Base-by-base conservation (phyloP, 2,113 vertebrate genomes). In the Nesogale talazaci region DNA sequence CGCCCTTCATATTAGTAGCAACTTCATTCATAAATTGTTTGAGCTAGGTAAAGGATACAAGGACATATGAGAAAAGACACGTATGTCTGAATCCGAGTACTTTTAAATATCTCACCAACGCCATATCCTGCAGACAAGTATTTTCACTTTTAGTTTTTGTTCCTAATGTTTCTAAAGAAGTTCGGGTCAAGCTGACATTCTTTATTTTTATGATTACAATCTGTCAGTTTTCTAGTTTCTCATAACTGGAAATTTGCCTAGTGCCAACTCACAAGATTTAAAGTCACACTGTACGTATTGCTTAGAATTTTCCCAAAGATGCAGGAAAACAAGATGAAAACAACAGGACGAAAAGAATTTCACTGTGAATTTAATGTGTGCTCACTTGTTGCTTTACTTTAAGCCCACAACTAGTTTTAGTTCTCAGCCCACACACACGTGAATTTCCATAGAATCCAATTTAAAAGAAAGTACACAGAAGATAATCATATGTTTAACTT, bases 371-470 rank as follows among this genome's bases (percentile, higher is more conserved):
- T 88, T 87, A 94, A 72, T 80, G 61, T 89, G 46, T 77, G 52
- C 19, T 69, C 17, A 70, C 34, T 34, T 91, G 14, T 61, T 83
- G 42, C 23, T 86, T 94, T 94, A 75, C 78, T 36, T 78, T 86
- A 91, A 81, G 14, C 5, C 34, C 20, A 77, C 1, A 80, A 29
- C 40, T 83, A 42, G 40, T 80, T 92, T 93, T 92, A 70, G 56
- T 65, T 5, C 4, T 56, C 15, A 86, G 38, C 40, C 76, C 31
- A 82, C 29, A 38, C 27, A 74, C 83, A 80, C 23, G 19, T 92
- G 65, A 83, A 94, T 91, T 91, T 31, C 78, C 52, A 72, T 80
- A 80, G 93, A 79, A 88, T 86, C 4, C 57, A 83, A 89, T 42
- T 70, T 80, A 57, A 81, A 88, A 85, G 61, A 89, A 46, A 88